These are phyloP conservation scores for Saccostrea glomerata DNA, from an alignment of 1,140 invertebrate species.

Conservation along the genomic window DNA sequence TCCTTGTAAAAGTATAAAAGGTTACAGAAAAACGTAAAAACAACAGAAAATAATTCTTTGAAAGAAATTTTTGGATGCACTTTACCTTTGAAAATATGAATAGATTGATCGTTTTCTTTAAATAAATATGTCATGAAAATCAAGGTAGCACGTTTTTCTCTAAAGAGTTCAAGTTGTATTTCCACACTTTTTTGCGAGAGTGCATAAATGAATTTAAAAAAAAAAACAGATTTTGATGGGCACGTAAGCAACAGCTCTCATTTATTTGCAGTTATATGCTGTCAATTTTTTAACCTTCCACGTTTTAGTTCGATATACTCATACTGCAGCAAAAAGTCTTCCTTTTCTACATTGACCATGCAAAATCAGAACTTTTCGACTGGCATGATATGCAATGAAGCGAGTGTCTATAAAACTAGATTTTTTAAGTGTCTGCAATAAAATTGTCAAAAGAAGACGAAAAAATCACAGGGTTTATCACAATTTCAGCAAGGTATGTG, in stretches of 20 bases:
- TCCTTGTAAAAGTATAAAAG: conserved; percentile 3
- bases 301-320: too few relatives aligned
- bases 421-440: conserved; percentile 3
- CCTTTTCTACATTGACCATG: neutral
- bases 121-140: too few relatives aligned
- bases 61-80: neutral
- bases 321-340: neutral
- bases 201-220: too few relatives aligned
- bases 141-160: too few relatives aligned
- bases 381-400: neutral
- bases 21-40: neutral
- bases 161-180: too few relatives aligned
- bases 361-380: neutral
- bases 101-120: conserved; percentile 23
- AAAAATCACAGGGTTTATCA: neutral
- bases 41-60: neutral
- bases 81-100: conserved; percentile 12
- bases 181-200: too few relatives aligned
- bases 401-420: neutral
- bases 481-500: neutral
- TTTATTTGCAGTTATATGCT: too few relatives aligned
- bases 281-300: too few relatives aligned
- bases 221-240: too few relatives aligned
- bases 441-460: conserved; percentile 24
- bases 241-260: too few relatives aligned